These are phyloP conservation scores for Drosophila mettleri DNA, from an alignment of 2,888 invertebrate genomes.

Conservation along the genomic window DNA sequence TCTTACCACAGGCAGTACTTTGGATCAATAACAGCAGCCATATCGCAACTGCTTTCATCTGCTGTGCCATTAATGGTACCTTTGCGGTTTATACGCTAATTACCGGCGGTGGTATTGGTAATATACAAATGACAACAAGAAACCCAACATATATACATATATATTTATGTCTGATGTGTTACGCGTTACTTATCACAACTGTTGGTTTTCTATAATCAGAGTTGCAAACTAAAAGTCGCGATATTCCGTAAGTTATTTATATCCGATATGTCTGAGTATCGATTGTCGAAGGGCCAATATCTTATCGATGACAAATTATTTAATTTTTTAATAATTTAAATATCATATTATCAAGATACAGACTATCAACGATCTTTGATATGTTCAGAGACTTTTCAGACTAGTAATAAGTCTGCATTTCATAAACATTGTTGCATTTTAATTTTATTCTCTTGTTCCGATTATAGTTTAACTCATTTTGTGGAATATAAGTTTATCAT, in stretches of 20 bases:
- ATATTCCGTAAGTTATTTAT: neutral
- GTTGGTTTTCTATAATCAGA: neutral
- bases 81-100: constrained; percentile 18
- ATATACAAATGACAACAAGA: constrained; percentile 24
- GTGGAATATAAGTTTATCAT: no score
- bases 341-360: neutral
- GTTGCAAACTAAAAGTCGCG: neutral
- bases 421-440: neutral
- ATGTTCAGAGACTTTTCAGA: no score
- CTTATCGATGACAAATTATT: neutral
- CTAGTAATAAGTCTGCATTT: no score
- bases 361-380: neutral
- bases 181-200: constrained; percentile 27
- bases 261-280: neutral
- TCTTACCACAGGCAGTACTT: constrained; percentile 48
- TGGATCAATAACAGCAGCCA: constrained; percentile 64
- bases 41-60: constrained; percentile 45
- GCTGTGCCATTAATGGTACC: constrained; percentile 50
- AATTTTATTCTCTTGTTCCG: neutral
- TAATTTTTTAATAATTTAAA: neutral
- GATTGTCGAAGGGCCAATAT: neutral
- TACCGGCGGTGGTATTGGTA: constrained; percentile 1
- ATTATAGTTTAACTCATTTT: no score
- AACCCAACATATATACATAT: constrained; percentile 11
- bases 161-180: neutral